phyloP scores from a whole-genome alignment of 2,888 invertebrate species.

The Frankliniella intonsa region DNA sequence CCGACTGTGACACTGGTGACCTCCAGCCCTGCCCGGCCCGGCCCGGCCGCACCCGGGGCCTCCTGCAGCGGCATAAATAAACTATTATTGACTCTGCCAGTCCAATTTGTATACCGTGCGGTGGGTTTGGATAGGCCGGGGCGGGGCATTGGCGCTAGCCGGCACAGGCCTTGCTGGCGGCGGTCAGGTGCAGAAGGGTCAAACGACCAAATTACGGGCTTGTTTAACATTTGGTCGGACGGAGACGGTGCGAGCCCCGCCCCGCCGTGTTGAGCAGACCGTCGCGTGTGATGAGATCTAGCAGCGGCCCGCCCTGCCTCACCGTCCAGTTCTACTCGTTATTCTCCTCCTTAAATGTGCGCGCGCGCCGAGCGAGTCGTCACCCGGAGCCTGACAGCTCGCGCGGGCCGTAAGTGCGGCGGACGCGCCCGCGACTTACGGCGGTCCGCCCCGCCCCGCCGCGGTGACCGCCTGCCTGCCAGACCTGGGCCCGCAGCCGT shows the following conservation, averaged over 20 bases:
- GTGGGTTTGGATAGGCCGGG: not conserved
- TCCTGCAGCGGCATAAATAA: not conserved
- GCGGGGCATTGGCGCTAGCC: not conserved
- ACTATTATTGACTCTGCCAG: slow-evolving; percentile 20
- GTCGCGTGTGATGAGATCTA: not conserved
- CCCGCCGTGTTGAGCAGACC: too few relatives aligned
- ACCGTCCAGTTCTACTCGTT: not conserved
- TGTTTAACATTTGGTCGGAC: not conserved
- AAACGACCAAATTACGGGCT: slow-evolving; percentile 8
- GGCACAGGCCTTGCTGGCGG: not conserved
- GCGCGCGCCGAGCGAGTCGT: too few relatives aligned
- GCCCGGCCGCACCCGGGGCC: not conserved
- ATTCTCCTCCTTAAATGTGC: too few relatives aligned
- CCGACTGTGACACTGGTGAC: not conserved
- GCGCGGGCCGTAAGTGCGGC: not conserved
- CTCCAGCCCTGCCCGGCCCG: not conserved
- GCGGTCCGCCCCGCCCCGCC: not conserved
- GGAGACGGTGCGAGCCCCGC: not conserved
- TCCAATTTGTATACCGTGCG: slow-evolving; percentile 19
- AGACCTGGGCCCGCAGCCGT: too few relatives aligned
- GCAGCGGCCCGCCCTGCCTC: not conserved
- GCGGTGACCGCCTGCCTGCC: too few relatives aligned
- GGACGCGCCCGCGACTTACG: not conserved
- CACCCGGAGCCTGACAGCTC: not conserved
- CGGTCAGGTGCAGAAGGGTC: slow-evolving; percentile 1